Base-by-base conservation (phyloP, 2,113 vertebrate genomes). In the Tychaedon coryphoeus region DNA sequence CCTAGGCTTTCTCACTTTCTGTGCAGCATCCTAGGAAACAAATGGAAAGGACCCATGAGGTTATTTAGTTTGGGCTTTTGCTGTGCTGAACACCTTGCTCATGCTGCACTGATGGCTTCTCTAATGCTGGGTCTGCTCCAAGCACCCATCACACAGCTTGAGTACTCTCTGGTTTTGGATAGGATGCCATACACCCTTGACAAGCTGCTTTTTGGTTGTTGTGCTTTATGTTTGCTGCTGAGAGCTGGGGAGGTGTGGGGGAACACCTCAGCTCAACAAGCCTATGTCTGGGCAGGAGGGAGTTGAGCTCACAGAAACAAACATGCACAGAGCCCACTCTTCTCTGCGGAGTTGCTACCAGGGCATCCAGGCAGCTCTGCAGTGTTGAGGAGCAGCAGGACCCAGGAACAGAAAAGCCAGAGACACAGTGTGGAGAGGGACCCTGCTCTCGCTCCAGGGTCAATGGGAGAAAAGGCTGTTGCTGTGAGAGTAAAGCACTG, bases 201-300 rank as follows among this genome's bases (percentile, higher is more conserved):
- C 71, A 86, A 81, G 67, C 66, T 89, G 62, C 38, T 92, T 77
- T 83, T 67, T 54, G 56, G 25, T 80, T 29, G 20, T n/a, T 77
- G 26, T 36, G 26, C 65, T 86, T 60, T 20, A 40, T 1, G 3
- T 48, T 85, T 2, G 1, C 54, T 42, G 24, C 38, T 1, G 18
- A 75, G 58, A 3, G 8, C 50, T 38, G 45, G 33, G 38, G 47
- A 58, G 34, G 33, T 58, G 47, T 53, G 29, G 78, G 45, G 43
- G 60, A 96, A 69, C 78, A 81, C 43, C 28, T 66, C 7, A 14
- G 61, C 57, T 67, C 64, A 66, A 53, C 53, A 26, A 54, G 47
- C 45, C 93, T 81, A 7, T 73, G 90, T 66, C 93, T 58, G 67
- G 87, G 67, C 93, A 93, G 1, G 38, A 86, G 51, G 7, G 42